Evolutionary conservation across 2,113 vertebrate species (phyloP).

Genomic region (Eidolon helvum): DNA sequence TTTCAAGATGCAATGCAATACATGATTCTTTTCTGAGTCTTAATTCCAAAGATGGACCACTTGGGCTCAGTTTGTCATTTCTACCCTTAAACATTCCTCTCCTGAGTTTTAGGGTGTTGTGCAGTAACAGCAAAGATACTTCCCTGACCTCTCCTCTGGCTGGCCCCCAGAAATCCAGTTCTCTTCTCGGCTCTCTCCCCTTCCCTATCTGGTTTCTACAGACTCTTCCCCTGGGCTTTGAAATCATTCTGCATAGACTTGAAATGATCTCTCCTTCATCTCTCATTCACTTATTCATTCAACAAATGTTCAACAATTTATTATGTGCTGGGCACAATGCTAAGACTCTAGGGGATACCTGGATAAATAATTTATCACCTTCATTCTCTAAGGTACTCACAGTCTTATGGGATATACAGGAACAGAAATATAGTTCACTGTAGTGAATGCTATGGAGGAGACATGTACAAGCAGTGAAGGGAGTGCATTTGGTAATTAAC

Average conservation of each 20-base stretch:
- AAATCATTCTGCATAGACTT: conserved; percentile 25
- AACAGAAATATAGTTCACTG: neutral
- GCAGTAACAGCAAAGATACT: neutral
- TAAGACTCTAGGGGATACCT: conserved; percentile 25
- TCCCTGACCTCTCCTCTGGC: neutral
- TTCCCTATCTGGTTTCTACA: neutral
- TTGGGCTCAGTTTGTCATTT: neutral
- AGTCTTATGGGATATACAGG: neutral
- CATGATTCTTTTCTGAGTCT: neutral
- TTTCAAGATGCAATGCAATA: neutral
- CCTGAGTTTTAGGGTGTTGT: neutral
- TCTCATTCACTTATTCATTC: conserved; percentile 59
- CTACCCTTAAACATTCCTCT: neutral
- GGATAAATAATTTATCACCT: conserved; percentile 65
- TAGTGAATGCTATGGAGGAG: neutral
- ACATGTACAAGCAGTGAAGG: neutral
- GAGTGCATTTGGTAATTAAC: neutral
- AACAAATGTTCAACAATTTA: conserved; percentile 35
- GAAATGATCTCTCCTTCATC: conserved; percentile 23
- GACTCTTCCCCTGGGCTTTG: conserved; percentile 49
- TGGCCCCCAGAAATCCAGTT: neutral
- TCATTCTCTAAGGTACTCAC: conserved; percentile 27
- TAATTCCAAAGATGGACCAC: neutral
- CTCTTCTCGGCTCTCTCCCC: neutral
- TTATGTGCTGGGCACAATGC: neutral